Base-by-base conservation (phyloP, 2,797 vertebrate species). In the Coendou prehensilis region DNA sequence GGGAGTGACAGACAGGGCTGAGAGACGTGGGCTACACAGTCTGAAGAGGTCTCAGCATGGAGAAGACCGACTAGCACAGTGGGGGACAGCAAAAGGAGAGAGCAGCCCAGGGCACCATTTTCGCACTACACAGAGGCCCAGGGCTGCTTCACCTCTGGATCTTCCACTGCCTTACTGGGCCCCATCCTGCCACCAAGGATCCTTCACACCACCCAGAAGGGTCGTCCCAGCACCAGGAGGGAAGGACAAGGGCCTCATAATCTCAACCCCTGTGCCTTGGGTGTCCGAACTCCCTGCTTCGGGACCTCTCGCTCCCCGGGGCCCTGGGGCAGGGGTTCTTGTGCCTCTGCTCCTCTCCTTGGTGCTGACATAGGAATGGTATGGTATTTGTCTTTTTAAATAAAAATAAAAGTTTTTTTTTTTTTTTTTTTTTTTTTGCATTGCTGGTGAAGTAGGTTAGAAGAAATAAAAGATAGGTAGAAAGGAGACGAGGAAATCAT, bases 221-320 rank as follows among this genome's bases (percentile, higher is more conserved):
- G 99, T 99, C 98, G 98, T 99, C 94, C 99, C 99, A n/a, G 94
- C 96, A 2, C 86, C 97, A 92, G 99, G 99, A 57, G 98, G 98
- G 13, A 99, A 99, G 84, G 99, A 98, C 99, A 98, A 73, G 33
- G 64, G 33, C 14, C 64, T n/a, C 64, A 8, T 67, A 67, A 67
- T n/a, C 64, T n/a, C 64, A 67, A 6, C 97, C 99, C 98, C 18
- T 98, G 99, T 56, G 99, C 99, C 98, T 98, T 99, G 98, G 99
- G 99, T 33, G 98, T 99, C 97, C 99, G 99, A 99, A 26, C 99
- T 41, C 99, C 99, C 0, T 99, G 99, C 73, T 99, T 99, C 98
- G 99, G 98, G 98, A 79, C 37, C 47, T 28, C 17, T 82, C 33
- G 50, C 73, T 87, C 26, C 91, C 23, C 59, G 2, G 20, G 97